Percentiles rank a stretch among this genome's conserved stretches.
These are phyloP conservation scores for Hirtodrosophila duncani DNA, from an alignment of 2,888 invertebrate species.

Conservation along the genomic window DNA sequence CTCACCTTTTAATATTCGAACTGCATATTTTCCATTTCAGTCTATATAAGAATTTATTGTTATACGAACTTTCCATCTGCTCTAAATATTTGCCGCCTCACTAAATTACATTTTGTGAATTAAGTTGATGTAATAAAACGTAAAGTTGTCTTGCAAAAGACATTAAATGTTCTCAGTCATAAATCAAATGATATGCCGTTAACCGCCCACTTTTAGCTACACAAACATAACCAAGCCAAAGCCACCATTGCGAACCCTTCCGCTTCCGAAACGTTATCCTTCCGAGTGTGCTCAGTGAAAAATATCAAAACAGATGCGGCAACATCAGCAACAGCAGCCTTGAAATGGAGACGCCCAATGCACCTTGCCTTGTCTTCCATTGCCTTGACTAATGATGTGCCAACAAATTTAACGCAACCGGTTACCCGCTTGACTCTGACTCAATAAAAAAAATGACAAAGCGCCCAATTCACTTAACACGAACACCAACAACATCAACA, in stretches of 20 bases:
- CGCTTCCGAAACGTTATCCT: background rate
- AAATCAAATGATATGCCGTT: slow-evolving; percentile 41
- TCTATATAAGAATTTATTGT: too few species aligned
- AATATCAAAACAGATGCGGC: slow-evolving; percentile 62
- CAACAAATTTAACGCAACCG: slow-evolving; percentile 75
- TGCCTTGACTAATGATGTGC: slow-evolving; percentile 75
- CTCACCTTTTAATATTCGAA: too few species aligned
- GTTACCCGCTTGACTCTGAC: slow-evolving; percentile 40
- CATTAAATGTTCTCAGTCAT: slow-evolving; percentile 14
- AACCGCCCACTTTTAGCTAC: slow-evolving; percentile 24
- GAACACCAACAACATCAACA: slow-evolving; percentile 39
- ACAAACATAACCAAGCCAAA: slow-evolving; percentile 15
- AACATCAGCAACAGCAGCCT: slow-evolving; percentile 24
- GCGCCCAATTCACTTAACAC: slow-evolving; percentile 73
- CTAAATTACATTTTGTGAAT: too few species aligned
- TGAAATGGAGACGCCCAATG: slow-evolving; percentile 9
- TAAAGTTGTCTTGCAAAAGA: slow-evolving; percentile 11
- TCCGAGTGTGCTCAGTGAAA: slow-evolving; percentile 4
- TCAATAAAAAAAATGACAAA: slow-evolving; percentile 64
- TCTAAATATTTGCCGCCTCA: too few species aligned
- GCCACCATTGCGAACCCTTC: slow-evolving; percentile 37
- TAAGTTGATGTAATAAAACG: too few species aligned
- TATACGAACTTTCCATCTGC: too few species aligned
- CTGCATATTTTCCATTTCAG: too few species aligned
- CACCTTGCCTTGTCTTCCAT: slow-evolving; percentile 38